Conservation (phyloP, 2,113 vertebrate species). For the Limanda limanda region DNA sequence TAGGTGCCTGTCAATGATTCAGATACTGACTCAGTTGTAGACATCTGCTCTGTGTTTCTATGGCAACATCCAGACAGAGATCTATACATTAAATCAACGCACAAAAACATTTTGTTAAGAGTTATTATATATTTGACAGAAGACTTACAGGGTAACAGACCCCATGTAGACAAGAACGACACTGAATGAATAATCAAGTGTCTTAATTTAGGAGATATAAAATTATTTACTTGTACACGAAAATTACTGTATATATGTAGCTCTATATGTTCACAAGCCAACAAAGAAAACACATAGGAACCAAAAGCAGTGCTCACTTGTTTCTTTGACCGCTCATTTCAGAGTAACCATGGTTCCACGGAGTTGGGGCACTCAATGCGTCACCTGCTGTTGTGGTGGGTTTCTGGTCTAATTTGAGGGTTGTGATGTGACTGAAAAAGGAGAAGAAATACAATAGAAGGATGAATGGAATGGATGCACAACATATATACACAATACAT, state of each 20-base stretch:
- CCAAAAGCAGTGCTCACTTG: constrained; percentile 85
- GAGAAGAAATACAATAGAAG: background rate
- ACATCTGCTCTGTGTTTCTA: background rate
- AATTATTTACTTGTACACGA: background rate
- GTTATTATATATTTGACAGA: too few species aligned
- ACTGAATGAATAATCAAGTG: too few species aligned
- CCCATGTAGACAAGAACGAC: too few species aligned
- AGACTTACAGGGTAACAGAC: too few species aligned
- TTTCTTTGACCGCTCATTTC: constrained; percentile 97
- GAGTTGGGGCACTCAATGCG: constrained; percentile 77
- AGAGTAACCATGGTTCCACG: constrained; percentile 92
- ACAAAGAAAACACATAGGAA: constrained; percentile 10
- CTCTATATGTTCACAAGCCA: background rate
- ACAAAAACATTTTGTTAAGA: background rate
- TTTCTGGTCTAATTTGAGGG: constrained; percentile 95
- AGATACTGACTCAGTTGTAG: background rate
- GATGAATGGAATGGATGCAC: background rate
- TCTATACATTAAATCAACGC: background rate
- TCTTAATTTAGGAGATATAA: too few species aligned
- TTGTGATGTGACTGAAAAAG: constrained; percentile 89
- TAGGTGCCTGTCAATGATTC: background rate
- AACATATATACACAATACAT: background rate
- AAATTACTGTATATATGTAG: background rate
- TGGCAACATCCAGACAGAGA: background rate
- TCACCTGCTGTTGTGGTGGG: constrained; percentile 82